Conservation (phyloP, 2,888 invertebrate species). For the Disparrhopalites patrizii region DNA sequence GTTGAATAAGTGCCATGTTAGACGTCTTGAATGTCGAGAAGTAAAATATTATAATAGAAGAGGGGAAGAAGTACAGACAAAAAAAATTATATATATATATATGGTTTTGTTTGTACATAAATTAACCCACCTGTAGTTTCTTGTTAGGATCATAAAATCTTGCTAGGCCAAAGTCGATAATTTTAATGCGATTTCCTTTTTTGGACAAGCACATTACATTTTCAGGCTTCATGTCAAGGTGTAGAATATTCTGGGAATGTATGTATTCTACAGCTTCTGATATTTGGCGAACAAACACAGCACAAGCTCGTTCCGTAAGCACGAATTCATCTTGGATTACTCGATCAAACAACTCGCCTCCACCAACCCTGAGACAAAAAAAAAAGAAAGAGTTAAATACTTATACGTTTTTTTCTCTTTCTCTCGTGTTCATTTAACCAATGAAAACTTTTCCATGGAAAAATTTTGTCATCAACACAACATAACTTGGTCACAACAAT, state of each 20-base stretch:
- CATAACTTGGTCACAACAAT: too few relatives aligned
- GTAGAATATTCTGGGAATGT: slow-evolving; percentile 85
- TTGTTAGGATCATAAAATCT: slow-evolving; percentile 85
- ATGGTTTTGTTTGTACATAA: not conserved
- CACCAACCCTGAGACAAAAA: slow-evolving; percentile 74
- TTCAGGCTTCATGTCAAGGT: slow-evolving; percentile 98
- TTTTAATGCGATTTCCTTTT: slow-evolving; percentile 95
- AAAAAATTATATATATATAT: not conserved
- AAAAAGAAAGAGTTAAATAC: not conserved
- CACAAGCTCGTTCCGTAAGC: slow-evolving; percentile 91
- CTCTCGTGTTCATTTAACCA: not conserved
- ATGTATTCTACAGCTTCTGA: slow-evolving; percentile 98
- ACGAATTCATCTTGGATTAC: slow-evolving; percentile 98
- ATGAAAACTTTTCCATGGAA: not conserved
- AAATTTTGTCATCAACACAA: too few relatives aligned
- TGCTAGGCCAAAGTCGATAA: slow-evolving; percentile 97
- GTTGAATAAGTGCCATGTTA: slow-evolving; percentile 50
- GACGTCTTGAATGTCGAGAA: not conserved
- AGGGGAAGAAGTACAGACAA: slow-evolving; percentile 1
- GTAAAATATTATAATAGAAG: not conserved
- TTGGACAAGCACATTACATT: slow-evolving; percentile 95
- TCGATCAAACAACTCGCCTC: slow-evolving; percentile 97
- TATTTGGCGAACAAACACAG: slow-evolving; percentile 95
- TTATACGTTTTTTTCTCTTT: not conserved
- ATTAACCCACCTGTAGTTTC: slow-evolving; percentile 64